phyloP scores from a whole-genome alignment of 2,797 vertebrate species.

The Erpetoichthys calabaricus region DNA sequence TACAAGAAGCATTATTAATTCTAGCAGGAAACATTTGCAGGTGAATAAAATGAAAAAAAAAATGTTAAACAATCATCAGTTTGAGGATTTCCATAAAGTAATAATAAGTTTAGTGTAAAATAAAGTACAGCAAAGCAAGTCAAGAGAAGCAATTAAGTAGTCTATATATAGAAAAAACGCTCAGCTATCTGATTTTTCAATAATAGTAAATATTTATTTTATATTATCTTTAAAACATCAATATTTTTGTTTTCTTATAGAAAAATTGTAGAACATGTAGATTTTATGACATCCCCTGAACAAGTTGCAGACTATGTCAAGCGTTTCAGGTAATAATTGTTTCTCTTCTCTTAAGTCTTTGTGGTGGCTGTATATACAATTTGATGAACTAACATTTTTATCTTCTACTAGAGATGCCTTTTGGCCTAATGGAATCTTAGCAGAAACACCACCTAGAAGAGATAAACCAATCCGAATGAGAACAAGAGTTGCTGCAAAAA shows the following conservation, averaged over 20 bases:
- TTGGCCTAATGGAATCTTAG: slow-evolving; percentile 96
- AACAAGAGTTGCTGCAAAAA: slow-evolving; percentile 88
- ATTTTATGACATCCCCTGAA: slow-evolving; percentile 90
- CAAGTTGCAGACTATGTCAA: slow-evolving; percentile 96
- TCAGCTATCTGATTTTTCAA: too few species aligned
- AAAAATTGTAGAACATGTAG: slow-evolving; percentile 97
- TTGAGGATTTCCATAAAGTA: too few species aligned
- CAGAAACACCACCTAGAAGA: slow-evolving; percentile 73
- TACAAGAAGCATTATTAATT: too few species aligned
- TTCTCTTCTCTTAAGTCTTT: not conserved
- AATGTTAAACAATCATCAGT: too few species aligned
- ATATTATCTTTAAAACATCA: not conserved
- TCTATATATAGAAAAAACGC: too few species aligned
- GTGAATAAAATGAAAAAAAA: too few species aligned
- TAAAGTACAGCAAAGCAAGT: too few species aligned
- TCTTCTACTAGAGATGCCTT: slow-evolving; percentile 70
- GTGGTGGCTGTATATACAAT: too few species aligned
- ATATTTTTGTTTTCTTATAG: slow-evolving; percentile 44
- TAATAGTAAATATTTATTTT: too few species aligned
- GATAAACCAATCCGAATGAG: slow-evolving; percentile 90
- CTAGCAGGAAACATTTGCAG: too few species aligned
- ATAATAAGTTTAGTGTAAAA: too few species aligned
- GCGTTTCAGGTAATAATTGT: slow-evolving; percentile 77
- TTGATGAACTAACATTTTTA: not conserved
- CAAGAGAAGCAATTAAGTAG: too few species aligned